Evolutionary conservation across 2,888 invertebrate genomes (phyloP), one percentile per base, ranked within the genome.

Genomic region (Agrotis segetum): DNA sequence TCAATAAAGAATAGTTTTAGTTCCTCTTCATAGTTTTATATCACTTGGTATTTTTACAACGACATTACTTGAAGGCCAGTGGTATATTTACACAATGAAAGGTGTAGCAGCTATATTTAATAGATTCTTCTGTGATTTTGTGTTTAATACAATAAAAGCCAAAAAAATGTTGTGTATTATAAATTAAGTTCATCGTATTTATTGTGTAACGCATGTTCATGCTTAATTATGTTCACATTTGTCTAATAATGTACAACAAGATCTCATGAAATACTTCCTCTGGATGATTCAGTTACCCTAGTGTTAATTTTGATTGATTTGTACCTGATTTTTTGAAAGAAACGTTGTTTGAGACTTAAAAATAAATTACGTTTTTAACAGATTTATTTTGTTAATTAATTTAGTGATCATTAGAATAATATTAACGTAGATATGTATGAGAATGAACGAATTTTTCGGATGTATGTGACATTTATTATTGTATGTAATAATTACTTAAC

Each of bases 271-370:
- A 87, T 88, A 92, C 93, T 95, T 95, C 94, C 94, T 92, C 88
- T 92, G 90, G 89, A 90, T 91, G 88, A 1, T 94, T 94, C 91
- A 93, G 95, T 96, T 96, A 96, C 96, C 96, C 92, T 96, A 95
- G 94, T 92, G 84, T 92, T 95, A 95, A 92, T 94, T 95, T 94
- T 88, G 87, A 91, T 94, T 95, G 89, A 94, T 95, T 96, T 95
- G 96, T 96, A 96, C 96, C 96, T 96, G 96, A 96, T 95, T 95
- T 95, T 92, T 87, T 81, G 75, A 89, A 88, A 88, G 87, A 89
- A 88, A 88, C 88, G 91, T 93, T 93, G 91, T 92, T 93, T 90
- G 93, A 92, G 92, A 94, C 92, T 95, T 94, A 92, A 93, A 83
- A 83, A 55, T 65, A 69, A 92, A 91, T 92, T 94, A 93, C 88